A percentile compares a stretch with the other conserved stretches of the same genome.
phyloP scores from a whole-genome alignment of 2,888 invertebrate genomes.

The Microplitis manilae region DNA sequence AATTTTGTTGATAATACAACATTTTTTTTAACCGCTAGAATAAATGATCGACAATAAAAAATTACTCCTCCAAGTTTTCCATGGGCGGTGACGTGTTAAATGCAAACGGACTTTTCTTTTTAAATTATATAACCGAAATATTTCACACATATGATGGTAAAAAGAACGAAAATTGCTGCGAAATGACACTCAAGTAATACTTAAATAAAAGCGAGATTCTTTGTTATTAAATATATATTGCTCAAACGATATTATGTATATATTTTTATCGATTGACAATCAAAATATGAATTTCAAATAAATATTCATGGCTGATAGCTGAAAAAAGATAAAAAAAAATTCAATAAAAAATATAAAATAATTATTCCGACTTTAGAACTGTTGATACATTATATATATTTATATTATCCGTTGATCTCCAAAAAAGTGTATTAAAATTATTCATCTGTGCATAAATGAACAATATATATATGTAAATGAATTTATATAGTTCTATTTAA shows the following conservation, averaged over 20 bases:
- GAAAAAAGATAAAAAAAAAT: slow-evolving; percentile 25
- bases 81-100: no score
- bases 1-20: no score
- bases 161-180: no score
- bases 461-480: neutral
- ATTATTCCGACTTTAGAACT: neutral
- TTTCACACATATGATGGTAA: no score
- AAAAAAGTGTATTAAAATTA: neutral
- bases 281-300: neutral
- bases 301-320: slow-evolving; percentile 6
- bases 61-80: no score
- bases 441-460: neutral
- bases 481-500: neutral
- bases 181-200: no score
- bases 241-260: neutral
- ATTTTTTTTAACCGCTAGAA: no score
- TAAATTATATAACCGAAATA: no score
- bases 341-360: slow-evolving; percentile 5
- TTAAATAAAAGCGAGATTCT: neutral
- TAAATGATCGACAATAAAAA: no score
- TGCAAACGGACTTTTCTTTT: no score
- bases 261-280: slow-evolving; percentile 1
- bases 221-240: neutral
- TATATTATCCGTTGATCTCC: neutral
- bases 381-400: neutral